Base-by-base conservation (phyloP, 2,113 vertebrate species). In the Sebastes fasciatus region DNA sequence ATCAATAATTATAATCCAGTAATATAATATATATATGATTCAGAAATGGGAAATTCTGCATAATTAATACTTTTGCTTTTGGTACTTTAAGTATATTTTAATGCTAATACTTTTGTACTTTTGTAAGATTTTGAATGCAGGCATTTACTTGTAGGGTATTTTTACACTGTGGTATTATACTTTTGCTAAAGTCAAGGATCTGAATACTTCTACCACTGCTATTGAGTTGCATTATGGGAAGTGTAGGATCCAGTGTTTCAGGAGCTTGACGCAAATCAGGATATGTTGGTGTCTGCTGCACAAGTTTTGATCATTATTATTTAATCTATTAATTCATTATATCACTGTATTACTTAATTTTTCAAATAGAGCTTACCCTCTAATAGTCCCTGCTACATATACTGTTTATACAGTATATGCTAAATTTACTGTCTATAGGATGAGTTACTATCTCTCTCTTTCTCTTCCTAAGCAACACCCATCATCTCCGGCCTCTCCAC, bases 381-480 rank as follows among this genome's bases (percentile, higher is more conserved):
- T 45, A 6, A 51, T 5, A 17, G 6, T 13, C 12, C 7, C 11
- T 52, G 13, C 40, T 54, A 12, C 54, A 21, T 17, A 54, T n/a
- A 57, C 10, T 1, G n/a, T 16, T n/a, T 54, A 45, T 10, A 60
- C 26, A 26, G 26, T 42, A 19, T 23, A 19, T 42, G 12, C 26
- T 17, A 60, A 4, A 72, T 40, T 5, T 21, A 58, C 23, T 17
- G 5, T 17, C 23, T 26, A 4, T 62, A 17, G 6, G 26, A 26
- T 26, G 26, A 61, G 0, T 4, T 3, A 65, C 6, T 4, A 5
- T 16, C 6, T 52, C 2, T 49, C 7, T 62, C 9, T 78, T 74
- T 80, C 8, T 5, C 64, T 6, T 80, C 51, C 48, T 51, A 45
- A 92, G 88, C 79, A 83, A 61, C 40, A 26, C 23, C 14, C 54